Evolutionary conservation across 2,113 vertebrate genomes (phyloP).

Genomic region (Lampris megalopsis): DNA sequence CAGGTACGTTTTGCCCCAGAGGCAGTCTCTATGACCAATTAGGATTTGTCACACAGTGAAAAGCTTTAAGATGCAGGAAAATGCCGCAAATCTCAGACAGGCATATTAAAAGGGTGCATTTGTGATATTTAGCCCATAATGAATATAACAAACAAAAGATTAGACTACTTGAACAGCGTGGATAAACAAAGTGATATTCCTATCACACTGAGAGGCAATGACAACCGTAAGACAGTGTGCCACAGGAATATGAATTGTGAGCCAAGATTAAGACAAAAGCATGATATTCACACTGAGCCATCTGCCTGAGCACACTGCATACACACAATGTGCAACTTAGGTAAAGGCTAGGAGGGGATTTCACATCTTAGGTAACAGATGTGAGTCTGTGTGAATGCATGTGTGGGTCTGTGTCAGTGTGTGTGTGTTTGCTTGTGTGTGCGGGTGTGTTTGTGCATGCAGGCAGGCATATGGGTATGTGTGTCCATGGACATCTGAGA

Average conservation of each 20-base stretch:
- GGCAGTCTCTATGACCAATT: slow-evolving; percentile 78
- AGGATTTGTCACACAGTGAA: slow-evolving; percentile 79
- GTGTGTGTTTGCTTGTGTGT: background rate
- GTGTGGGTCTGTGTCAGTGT: background rate
- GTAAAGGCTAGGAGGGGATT: background rate
- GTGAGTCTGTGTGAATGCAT: background rate
- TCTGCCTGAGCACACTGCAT: background rate
- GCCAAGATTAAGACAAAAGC: slow-evolving; percentile 47
- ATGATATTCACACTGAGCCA: background rate
- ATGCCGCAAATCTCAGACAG: slow-evolving; percentile 63
- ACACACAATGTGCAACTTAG: background rate
- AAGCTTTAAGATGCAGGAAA: slow-evolving; percentile 64
- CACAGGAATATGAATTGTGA: slow-evolving; percentile 28
- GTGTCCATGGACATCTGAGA: background rate
- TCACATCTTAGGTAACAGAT: slow-evolving; percentile 1
- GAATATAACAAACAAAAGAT: slow-evolving; percentile 70
- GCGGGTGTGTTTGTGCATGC: background rate
- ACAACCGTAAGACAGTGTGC: slow-evolving; percentile 50
- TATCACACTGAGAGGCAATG: slow-evolving; percentile 49
- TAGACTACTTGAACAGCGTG: slow-evolving; percentile 44
- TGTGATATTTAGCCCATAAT: slow-evolving; percentile 71
- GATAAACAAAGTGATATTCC: slow-evolving; percentile 57
- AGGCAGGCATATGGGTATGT: background rate
- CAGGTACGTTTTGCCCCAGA: slow-evolving; percentile 77
- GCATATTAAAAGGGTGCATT: slow-evolving; percentile 67